phyloP scores from a whole-genome alignment of 1,140 invertebrate species.

The Contarinia nasturtii region DNA sequence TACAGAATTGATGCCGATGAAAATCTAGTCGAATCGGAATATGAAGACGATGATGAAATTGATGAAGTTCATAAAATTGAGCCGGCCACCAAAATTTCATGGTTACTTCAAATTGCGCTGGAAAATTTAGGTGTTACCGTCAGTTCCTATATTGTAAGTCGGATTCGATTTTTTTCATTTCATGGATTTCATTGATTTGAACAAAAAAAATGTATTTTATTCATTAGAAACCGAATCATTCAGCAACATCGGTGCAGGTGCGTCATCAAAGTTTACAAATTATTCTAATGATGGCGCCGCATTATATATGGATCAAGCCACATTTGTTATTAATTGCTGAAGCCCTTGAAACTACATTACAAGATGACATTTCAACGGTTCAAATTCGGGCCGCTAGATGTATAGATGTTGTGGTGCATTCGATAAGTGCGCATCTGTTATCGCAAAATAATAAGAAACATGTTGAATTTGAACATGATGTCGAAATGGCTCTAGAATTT shows the following conservation, averaged over 20 bases:
- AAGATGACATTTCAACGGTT: conserved; percentile 35
- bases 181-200: background rate
- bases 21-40: conserved; percentile 14
- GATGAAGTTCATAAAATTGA: conserved; percentile 6
- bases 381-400: conserved; percentile 38
- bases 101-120: conserved; percentile 33
- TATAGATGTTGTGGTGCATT: conserved; percentile 39
- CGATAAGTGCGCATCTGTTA: conserved; percentile 19
- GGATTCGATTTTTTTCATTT: background rate
- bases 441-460: background rate
- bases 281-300: conserved; percentile 42
- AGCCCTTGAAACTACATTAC: conserved; percentile 29
- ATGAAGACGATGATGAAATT: conserved; percentile 6
- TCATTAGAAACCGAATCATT: conserved; percentile 15
- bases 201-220: background rate
- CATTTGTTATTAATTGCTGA: conserved; percentile 34
- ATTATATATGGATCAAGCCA: conserved; percentile 33
- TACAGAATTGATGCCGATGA: conserved; percentile 8
- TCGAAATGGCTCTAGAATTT: conserved; percentile 3
- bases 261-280: conserved; percentile 61
- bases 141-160: background rate
- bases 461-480: background rate
- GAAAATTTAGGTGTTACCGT: conserved; percentile 26
- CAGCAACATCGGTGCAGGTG: conserved; percentile 33
- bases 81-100: conserved; percentile 15